phyloP scores from a whole-genome alignment of 2,888 invertebrate genomes.

The Oligia latruncula region DNA sequence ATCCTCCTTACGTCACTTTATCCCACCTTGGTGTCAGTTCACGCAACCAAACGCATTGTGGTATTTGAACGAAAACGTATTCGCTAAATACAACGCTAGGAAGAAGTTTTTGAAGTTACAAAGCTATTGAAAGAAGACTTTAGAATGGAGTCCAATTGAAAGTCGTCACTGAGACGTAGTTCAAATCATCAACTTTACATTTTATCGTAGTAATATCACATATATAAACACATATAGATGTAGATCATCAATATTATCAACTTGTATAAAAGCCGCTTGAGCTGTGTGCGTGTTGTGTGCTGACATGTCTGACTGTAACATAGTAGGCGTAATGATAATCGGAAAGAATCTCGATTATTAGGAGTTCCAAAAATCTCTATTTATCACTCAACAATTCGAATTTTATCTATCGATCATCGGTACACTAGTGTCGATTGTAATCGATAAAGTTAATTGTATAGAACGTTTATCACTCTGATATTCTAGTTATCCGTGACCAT shows the following conservation, averaged over 20 bases:
- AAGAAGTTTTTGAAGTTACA: slow-evolving; percentile 15
- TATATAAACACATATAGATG: slow-evolving; percentile 46
- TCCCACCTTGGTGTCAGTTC: slow-evolving; percentile 61
- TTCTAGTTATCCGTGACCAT: slow-evolving; percentile 46
- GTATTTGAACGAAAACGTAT: slow-evolving; percentile 25
- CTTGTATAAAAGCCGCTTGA: slow-evolving; percentile 64
- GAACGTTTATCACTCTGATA: slow-evolving; percentile 51
- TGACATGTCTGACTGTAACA: slow-evolving; percentile 69
- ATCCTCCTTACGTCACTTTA: slow-evolving; percentile 40
- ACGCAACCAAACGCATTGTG: slow-evolving; percentile 46
- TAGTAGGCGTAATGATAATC: slow-evolving; percentile 69
- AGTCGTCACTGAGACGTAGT: slow-evolving; percentile 32
- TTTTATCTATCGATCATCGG: slow-evolving; percentile 43
- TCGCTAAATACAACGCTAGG: slow-evolving; percentile 13
- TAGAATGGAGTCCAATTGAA: slow-evolving; percentile 43
- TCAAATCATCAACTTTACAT: slow-evolving; percentile 38
- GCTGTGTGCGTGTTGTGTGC: slow-evolving; percentile 61
- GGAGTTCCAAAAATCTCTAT: slow-evolving; percentile 60
- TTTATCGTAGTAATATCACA: slow-evolving; percentile 38
- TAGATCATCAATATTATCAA: slow-evolving; percentile 61
- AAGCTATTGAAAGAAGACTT: slow-evolving; percentile 24
- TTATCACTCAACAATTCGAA: slow-evolving; percentile 48
- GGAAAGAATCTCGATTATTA: slow-evolving; percentile 67
- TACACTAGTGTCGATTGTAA: slow-evolving; percentile 48
- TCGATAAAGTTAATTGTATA: slow-evolving; percentile 49